Evolutionary conservation across 2,113 vertebrate species (phyloP).

Genomic region (Colistium nudipinnis): DNA sequence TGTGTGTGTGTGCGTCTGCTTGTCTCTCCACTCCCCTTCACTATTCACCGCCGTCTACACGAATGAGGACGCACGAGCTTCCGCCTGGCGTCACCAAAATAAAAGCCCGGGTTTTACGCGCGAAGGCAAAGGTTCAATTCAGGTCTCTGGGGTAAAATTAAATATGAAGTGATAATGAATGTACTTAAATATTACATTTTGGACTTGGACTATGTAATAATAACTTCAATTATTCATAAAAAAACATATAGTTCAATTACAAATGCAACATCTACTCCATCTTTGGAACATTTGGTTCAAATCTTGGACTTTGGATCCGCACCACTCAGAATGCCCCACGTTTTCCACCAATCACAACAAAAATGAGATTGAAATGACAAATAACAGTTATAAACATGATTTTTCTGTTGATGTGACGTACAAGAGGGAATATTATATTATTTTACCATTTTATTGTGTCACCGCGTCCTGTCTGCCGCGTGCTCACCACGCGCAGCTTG

Average conservation of each 20-base stretch:
- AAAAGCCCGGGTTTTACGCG: constrained; percentile 24
- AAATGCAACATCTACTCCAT: background rate
- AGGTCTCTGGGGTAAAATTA: background rate
- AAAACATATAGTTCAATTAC: too few relatives aligned
- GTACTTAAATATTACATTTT: too few relatives aligned
- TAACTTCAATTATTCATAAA: too few relatives aligned
- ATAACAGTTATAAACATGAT: background rate
- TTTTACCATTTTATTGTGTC: constrained; percentile 69
- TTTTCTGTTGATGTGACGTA: background rate
- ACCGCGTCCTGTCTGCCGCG: constrained; percentile 16
- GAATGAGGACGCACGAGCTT: background rate
- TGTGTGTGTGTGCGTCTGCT: constrained; percentile 58
- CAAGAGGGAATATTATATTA: too few relatives aligned
- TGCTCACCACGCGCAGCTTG: background rate
- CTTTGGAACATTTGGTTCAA: background rate
- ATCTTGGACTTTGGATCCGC: background rate
- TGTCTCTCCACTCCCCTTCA: constrained; percentile 73
- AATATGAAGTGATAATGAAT: background rate
- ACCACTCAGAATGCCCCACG: background rate
- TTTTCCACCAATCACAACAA: background rate
- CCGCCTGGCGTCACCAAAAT: constrained; percentile 31
- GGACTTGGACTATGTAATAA: too few relatives aligned
- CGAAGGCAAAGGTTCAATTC: background rate
- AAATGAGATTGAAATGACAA: background rate
- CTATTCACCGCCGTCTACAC: constrained; percentile 27